Evolutionary conservation across 2,888 invertebrate genomes (phyloP).

Genomic region (Biston stratarius): DNA sequence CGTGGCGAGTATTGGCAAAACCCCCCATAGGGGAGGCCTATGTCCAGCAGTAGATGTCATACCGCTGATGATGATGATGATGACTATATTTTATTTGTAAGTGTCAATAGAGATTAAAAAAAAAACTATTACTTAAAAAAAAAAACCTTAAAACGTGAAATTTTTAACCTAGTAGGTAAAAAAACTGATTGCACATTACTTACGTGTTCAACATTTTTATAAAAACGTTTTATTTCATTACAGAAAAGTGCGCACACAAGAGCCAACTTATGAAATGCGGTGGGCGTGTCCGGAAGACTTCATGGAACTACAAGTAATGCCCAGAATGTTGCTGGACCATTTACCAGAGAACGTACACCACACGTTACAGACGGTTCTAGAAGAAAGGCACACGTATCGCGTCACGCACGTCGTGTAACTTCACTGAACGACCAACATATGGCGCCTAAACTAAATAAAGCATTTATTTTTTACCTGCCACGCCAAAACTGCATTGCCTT

Average conservation of each 20-base stretch:
- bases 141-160: no score
- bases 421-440: conserved; percentile 24
- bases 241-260: conserved; percentile 88
- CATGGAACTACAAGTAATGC: conserved; percentile 93
- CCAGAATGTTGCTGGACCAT: conserved; percentile 94
- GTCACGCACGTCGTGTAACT: conserved; percentile 71
- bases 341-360: conserved; percentile 92
- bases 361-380: conserved; percentile 88
- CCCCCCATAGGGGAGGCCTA: no score
- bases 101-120: no score
- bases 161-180: no score
- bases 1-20: no score
- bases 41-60: no score
- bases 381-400: conserved; percentile 80
- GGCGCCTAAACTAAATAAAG: conserved; percentile 33
- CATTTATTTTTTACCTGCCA: conserved; percentile 41
- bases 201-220: background rate
- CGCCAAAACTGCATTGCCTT: conserved; percentile 30
- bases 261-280: conserved; percentile 90
- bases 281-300: conserved; percentile 94
- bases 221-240: conserved; percentile 23
- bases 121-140: no score
- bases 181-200: no score
- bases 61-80: no score
- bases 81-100: no score